Evolutionary conservation across 2,888 invertebrate genomes (phyloP).

Genomic region (Ophioninae sp.): DNA sequence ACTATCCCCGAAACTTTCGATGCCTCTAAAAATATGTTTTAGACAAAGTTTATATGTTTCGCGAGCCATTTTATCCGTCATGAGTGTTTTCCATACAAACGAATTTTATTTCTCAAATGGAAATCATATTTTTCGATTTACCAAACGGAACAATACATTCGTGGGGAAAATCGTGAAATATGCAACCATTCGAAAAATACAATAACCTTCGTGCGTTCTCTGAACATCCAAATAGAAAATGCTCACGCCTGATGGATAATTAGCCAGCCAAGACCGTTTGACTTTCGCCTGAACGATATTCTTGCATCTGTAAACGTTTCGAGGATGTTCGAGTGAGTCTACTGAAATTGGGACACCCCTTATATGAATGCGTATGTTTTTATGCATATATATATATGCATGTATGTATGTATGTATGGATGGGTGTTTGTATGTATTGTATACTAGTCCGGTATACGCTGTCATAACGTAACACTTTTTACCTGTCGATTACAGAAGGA

Average conservation of each 20-base stretch:
- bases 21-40: neutral
- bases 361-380: neutral
- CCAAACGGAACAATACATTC: no score
- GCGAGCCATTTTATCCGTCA: no score
- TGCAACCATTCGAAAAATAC: no score
- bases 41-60: neutral
- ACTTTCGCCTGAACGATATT: neutral
- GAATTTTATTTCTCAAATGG: no score
- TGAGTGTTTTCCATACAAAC: no score
- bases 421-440: constrained; percentile 61
- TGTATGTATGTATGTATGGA: constrained; percentile 50
- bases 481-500: constrained; percentile 62
- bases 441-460: constrained; percentile 79
- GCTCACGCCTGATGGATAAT: no score
- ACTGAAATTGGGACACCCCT: neutral
- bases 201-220: no score
- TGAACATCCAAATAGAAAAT: no score
- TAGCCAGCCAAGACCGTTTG: no score
- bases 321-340: neutral
- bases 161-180: no score
- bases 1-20: neutral
- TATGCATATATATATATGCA: constrained; percentile 47
- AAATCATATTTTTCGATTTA: no score
- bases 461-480: constrained; percentile 70
- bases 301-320: neutral